A percentile compares a stretch with the other conserved stretches of the same genome.
These are phyloP conservation scores for Margarornis squamiger DNA, from an alignment of 2,797 vertebrate genomes.

Conservation along the genomic window DNA sequence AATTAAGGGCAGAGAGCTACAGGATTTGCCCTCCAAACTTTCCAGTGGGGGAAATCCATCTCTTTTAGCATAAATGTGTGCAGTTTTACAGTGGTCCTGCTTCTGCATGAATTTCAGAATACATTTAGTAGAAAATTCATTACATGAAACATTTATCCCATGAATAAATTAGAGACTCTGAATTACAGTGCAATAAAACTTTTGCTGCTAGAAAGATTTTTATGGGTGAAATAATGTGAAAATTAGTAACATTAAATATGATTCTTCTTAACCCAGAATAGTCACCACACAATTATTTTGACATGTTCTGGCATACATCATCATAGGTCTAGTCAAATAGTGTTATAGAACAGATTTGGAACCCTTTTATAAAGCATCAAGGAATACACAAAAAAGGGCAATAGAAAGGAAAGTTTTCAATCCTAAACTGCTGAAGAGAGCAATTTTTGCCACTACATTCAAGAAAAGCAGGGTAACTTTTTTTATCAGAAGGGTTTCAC, in stretches of 20 bases:
- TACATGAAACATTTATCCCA: slow-evolving; percentile 82
- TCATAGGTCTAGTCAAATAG: slow-evolving; percentile 70
- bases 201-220: slow-evolving; percentile 80
- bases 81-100: slow-evolving; percentile 66
- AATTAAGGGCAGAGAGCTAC: slow-evolving; percentile 50
- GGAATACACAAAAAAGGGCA: slow-evolving; percentile 39
- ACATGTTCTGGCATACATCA: slow-evolving; percentile 72
- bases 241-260: slow-evolving; percentile 81
- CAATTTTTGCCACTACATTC: not conserved
- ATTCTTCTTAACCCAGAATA: slow-evolving; percentile 77
- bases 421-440: not conserved
- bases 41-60: slow-evolving; percentile 26
- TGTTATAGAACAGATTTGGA: slow-evolving; percentile 50
- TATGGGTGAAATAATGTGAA: slow-evolving; percentile 80
- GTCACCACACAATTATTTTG: slow-evolving; percentile 79
- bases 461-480: not conserved
- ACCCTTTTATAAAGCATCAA: slow-evolving; percentile 61
- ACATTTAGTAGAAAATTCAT: slow-evolving; percentile 81
- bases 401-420: slow-evolving; percentile 34
- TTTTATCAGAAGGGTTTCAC: slow-evolving; percentile 35
- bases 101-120: slow-evolving; percentile 76
- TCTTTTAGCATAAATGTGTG: slow-evolving; percentile 65
- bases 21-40: slow-evolving; percentile 54
- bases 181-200: slow-evolving; percentile 79
- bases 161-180: slow-evolving; percentile 80